phyloP scores from a whole-genome alignment of 2,113 vertebrate genomes.

The Tor tambroides region DNA sequence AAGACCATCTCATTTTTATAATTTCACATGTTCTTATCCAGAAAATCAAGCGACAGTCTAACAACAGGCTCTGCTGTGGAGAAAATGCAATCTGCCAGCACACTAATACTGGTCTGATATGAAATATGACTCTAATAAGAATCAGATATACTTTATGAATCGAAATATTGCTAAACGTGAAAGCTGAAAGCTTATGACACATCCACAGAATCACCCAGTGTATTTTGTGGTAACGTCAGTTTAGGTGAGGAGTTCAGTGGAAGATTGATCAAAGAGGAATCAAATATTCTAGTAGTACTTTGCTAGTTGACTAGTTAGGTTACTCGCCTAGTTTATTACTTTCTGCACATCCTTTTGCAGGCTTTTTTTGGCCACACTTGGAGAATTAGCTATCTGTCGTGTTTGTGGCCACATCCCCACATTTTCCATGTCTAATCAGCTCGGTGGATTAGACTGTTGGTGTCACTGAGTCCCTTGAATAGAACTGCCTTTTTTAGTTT shows the following conservation, averaged over 20 bases:
- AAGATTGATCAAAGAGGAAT: not conserved
- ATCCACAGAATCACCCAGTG: not conserved
- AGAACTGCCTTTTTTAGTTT: not conserved
- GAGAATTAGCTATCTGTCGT: not conserved
- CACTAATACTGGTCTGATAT: not conserved
- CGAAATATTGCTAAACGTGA: not conserved
- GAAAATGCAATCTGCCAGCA: not conserved
- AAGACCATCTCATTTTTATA: not conserved
- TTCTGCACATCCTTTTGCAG: not conserved
- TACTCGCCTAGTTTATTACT: not conserved
- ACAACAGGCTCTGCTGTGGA: not conserved
- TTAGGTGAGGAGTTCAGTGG: not conserved
- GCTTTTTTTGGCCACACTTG: not conserved
- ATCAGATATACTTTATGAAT: not conserved
- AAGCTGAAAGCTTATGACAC: not conserved
- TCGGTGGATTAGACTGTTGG: not conserved
- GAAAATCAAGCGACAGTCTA: not conserved
- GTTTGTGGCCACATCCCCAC: not conserved
- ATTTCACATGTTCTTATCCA: not conserved
- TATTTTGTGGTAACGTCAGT: not conserved
- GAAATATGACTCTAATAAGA: not conserved
- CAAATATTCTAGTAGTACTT: not conserved
- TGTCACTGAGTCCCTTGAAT: conserved; percentile 32
- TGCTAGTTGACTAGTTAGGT: not conserved
- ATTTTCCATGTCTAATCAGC: not conserved